Base-by-base conservation (phyloP, 2,113 vertebrate genomes). In the Chloebia gouldiae region DNA sequence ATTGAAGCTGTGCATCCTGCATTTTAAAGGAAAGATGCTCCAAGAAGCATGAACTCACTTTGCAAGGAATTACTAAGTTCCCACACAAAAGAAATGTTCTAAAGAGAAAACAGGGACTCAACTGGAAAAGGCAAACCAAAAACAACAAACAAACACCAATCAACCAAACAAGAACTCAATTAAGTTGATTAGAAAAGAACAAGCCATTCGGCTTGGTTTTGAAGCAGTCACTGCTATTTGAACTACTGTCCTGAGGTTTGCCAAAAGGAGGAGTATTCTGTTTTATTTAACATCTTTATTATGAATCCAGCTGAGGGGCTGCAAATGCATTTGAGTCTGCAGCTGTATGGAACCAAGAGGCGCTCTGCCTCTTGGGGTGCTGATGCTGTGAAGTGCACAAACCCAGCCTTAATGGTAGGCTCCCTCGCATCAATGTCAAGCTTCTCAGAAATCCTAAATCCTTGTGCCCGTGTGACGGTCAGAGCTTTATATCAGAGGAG, bases 331-430 rank as follows among this genome's bases (percentile, higher is more conserved):
- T 69, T 40, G 23, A 63, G 15, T 40, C n/a, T 28, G 50, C 54
- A 60, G 22, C 27, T 33, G 23, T 27, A 69, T 5, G 5, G 13
- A 69, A 63, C 1, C 18, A 27, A 90, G 45, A 72, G 10, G 12
- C 0, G 0, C 33, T 28, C 53, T 42, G 33, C 0, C 2, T 13
- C 44, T 37, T 1, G 0, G 10, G 18, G 16, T 83, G 72, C 21
- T 30, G 50, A 27, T 39, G 77, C 35, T 57, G 9, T 17, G 11
- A 54, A 70, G 23, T 3, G 24, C 28, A 56, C 47, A 78, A 65
- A 60, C 15, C 23, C 27, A 49, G 10, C 28, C 28, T 17, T 56
- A 44, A 59, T n/a, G 18, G 10, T 31, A 69, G 37, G 31, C 37
- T 76, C 0, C 0, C 33, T 66, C 18, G 42, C 1, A 2, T 28